These are phyloP conservation scores for Epicauta chinensis DNA, from an alignment of 1,140 invertebrate species.

Conservation along the genomic window DNA sequence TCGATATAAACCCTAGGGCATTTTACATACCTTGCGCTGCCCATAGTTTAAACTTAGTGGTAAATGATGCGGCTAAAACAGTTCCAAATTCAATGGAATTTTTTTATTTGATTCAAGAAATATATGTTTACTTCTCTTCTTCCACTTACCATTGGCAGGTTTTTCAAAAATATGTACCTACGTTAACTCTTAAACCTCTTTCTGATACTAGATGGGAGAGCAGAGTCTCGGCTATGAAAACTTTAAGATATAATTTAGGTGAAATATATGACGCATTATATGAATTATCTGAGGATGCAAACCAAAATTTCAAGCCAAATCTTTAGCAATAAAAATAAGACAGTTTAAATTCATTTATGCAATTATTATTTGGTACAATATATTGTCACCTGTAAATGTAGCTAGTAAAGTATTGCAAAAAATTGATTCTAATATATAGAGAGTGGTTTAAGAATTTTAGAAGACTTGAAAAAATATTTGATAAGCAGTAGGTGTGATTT, in stretches of 20 bases:
- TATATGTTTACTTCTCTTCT: slow-evolving; percentile 8
- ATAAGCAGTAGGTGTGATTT: background rate
- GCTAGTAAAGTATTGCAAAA: slow-evolving; percentile 19
- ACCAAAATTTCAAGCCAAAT: slow-evolving; percentile 4
- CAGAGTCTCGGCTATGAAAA: slow-evolving; percentile 28
- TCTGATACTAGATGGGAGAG: slow-evolving; percentile 35
- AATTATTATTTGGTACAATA: slow-evolving; percentile 16
- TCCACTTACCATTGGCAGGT: background rate
- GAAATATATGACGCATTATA: slow-evolving; percentile 23
- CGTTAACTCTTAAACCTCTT: slow-evolving; percentile 33
- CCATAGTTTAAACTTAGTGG: slow-evolving; percentile 29
- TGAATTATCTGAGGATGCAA: slow-evolving; percentile 15
- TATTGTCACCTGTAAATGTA: slow-evolving; percentile 15
- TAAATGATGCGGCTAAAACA: slow-evolving; percentile 22
- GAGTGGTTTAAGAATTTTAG: background rate
- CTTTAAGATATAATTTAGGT: slow-evolving; percentile 21
- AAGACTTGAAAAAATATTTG: background rate
- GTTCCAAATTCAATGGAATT: slow-evolving; percentile 12
- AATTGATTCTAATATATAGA: background rate
- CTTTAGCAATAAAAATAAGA: slow-evolving; percentile 13
- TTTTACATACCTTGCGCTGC: slow-evolving; percentile 27
- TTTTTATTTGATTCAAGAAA: slow-evolving; percentile 21
- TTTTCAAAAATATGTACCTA: slow-evolving; percentile 26
- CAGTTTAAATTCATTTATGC: slow-evolving; percentile 21
- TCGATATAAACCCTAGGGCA: slow-evolving; percentile 23